These are phyloP conservation scores for Acutogordius australiensis DNA, from an alignment of 2,888 invertebrate species.

Conservation along the genomic window DNA sequence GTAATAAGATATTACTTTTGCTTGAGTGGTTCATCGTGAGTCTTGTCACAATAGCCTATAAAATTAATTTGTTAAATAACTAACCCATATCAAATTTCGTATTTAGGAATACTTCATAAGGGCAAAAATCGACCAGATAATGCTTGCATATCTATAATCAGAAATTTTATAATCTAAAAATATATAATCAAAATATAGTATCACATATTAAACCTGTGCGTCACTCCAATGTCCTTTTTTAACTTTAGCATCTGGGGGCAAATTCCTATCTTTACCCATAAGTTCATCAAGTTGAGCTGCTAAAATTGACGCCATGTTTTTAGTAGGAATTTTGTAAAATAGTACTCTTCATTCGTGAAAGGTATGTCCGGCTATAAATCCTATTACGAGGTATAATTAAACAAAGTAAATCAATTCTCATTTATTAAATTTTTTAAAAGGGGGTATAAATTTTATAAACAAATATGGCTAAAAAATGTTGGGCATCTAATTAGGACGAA, in stretches of 20 bases:
- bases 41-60: constrained; percentile 48
- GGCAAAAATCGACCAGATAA: constrained; percentile 82
- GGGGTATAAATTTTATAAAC: too few species aligned
- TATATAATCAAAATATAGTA: too few species aligned
- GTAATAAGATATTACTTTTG: too few species aligned
- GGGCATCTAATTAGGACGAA: too few species aligned
- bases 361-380: too few species aligned
- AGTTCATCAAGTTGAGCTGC: constrained; percentile 79
- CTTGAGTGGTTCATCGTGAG: constrained; percentile 79
- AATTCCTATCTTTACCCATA: constrained; percentile 81
- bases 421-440: too few species aligned
- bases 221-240: constrained; percentile 67
- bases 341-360: too few species aligned
- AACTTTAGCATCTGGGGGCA: constrained; percentile 60
- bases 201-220: constrained; percentile 45
- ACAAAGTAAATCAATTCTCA: too few species aligned
- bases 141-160: constrained; percentile 62
- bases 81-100: constrained; percentile 65
- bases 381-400: too few species aligned
- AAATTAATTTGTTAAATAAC: constrained; percentile 11
- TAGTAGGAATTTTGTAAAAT: too few species aligned
- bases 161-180: constrained; percentile 4
- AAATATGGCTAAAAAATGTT: too few species aligned
- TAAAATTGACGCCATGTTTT: constrained; percentile 14
- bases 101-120: constrained; percentile 86